These are phyloP conservation scores for Artemia sp. DNA, from an alignment of 2,888 invertebrate species.

Conservation along the genomic window DNA sequence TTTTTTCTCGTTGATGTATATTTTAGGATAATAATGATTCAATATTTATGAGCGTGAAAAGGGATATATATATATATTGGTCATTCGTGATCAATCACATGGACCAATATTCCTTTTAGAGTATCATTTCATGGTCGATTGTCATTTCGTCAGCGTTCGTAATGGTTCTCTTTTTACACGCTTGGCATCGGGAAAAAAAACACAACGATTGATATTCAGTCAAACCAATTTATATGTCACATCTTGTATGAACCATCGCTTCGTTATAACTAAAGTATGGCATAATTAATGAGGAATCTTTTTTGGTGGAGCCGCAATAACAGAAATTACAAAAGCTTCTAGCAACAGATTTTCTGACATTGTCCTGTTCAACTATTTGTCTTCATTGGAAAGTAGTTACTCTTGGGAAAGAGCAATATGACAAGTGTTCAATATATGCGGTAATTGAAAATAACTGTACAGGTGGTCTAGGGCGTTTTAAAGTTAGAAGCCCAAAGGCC, in stretches of 20 bases:
- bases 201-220: not conserved
- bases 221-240: slow-evolving; percentile 14
- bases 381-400: slow-evolving; percentile 12
- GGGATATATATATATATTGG: too few relatives aligned
- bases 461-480: slow-evolving; percentile 13
- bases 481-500: slow-evolving; percentile 10
- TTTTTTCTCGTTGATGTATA: too few relatives aligned
- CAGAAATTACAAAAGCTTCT: not conserved
- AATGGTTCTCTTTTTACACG: slow-evolving; percentile 2
- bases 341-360: slow-evolving; percentile 14
- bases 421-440: slow-evolving; percentile 14
- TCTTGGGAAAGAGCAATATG: slow-evolving; percentile 14
- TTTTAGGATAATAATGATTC: too few relatives aligned
- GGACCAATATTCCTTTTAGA: not conserved
- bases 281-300: slow-evolving; percentile 12
- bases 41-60: too few relatives aligned
- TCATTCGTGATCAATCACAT: not conserved
- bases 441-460: slow-evolving; percentile 13
- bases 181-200: slow-evolving; percentile 4
- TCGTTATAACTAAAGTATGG: not conserved
- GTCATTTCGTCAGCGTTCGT: slow-evolving; percentile 12
- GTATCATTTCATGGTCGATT: slow-evolving; percentile 1
- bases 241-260: slow-evolving; percentile 10
- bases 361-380: slow-evolving; percentile 5
- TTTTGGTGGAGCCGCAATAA: not conserved